phyloP scores from a whole-genome alignment of 2,888 invertebrate species.

The Epirrhoe alternata region DNA sequence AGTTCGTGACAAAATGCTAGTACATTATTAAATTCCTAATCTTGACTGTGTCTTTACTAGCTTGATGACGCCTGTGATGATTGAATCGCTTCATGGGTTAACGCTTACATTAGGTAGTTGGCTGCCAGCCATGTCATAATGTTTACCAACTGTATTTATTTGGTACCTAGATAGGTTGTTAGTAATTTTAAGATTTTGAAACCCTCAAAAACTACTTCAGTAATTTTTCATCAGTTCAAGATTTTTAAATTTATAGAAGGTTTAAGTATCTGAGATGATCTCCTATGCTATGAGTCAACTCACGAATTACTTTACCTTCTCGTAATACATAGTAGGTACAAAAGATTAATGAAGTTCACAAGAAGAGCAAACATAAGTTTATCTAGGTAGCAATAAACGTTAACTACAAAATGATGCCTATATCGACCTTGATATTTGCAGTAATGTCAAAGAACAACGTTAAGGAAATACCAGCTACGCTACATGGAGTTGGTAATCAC shows the following conservation, averaged over 20 bases:
- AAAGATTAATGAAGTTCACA: not conserved
- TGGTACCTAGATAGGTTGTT: not conserved
- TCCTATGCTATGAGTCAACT: no score
- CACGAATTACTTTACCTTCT: no score
- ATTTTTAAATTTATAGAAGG: no score
- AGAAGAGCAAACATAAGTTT: not conserved
- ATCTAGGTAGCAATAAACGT: not conserved
- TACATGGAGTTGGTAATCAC: constrained; percentile 46
- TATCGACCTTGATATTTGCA: constrained; percentile 61
- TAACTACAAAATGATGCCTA: constrained; percentile 3
- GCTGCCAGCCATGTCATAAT: constrained; percentile 33
- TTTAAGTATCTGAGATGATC: no score
- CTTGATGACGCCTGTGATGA: constrained; percentile 5
- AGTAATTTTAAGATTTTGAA: not conserved
- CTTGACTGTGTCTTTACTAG: no score
- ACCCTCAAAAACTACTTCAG: not conserved
- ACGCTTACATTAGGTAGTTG: constrained; percentile 22
- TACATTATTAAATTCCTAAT: not conserved
- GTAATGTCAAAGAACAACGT: constrained; percentile 57
- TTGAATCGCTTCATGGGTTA: constrained; percentile 3
- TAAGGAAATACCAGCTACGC: constrained; percentile 62
- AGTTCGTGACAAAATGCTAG: not conserved
- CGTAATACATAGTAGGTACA: no score
- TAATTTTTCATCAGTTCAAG: no score
- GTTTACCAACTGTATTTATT: not conserved